A percentile compares a stretch with the other conserved stretches of the same genome.
Conservation (phyloP, 2,888 invertebrate species). For the Diloba caeruleocephala region DNA sequence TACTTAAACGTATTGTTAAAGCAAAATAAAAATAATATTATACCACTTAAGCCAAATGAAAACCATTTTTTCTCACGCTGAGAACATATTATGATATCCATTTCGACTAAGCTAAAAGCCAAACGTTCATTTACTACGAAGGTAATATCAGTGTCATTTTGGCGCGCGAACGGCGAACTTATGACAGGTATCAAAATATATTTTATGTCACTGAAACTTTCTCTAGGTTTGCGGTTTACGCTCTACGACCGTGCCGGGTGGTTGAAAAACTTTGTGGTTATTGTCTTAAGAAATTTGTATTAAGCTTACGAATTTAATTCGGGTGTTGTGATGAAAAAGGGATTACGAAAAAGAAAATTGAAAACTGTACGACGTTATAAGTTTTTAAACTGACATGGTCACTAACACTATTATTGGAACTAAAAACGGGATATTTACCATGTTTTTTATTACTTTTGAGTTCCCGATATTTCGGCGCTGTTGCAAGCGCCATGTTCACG, state of each 20-base stretch:
- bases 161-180: conserved; percentile 25
- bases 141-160: conserved; percentile 36
- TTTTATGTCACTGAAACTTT: conserved; percentile 40
- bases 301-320: too few relatives aligned
- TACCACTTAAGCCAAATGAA: background rate
- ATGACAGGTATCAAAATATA: conserved; percentile 53
- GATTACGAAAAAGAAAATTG: too few relatives aligned
- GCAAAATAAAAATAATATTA: too few relatives aligned
- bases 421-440: too few relatives aligned
- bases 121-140: conserved; percentile 16
- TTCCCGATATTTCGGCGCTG: too few relatives aligned
- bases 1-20: too few relatives aligned
- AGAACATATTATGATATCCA: background rate
- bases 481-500: too few relatives aligned
- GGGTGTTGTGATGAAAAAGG: too few relatives aligned
- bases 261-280: conserved; percentile 12
- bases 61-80: background rate
- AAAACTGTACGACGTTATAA: too few relatives aligned
- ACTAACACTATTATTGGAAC: too few relatives aligned
- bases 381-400: too few relatives aligned
- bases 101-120: conserved; percentile 8
- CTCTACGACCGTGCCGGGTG: conserved; percentile 27
- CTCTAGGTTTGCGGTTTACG: conserved; percentile 22
- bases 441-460: too few relatives aligned
- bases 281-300: background rate